Conservation (phyloP, 2,888 invertebrate genomes). For the Phymatocera aterrima region DNA sequence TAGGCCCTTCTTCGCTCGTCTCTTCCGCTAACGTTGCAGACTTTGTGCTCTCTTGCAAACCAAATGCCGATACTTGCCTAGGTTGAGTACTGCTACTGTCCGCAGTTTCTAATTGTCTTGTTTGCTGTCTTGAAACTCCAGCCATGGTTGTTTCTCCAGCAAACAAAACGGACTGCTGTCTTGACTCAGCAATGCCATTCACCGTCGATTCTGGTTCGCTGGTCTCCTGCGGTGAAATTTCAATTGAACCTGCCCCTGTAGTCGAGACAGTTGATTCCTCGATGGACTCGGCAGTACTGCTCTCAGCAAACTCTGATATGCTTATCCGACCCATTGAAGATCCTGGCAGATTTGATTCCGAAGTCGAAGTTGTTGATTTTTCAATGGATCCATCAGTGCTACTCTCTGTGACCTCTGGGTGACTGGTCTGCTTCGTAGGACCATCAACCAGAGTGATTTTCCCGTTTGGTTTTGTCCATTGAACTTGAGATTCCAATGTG, state of each 20-base stretch:
- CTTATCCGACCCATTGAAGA: slow-evolving; percentile 46
- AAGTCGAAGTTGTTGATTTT: slow-evolving; percentile 45
- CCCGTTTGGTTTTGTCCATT: not conserved
- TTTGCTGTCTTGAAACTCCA: not conserved
- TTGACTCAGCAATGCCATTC: slow-evolving; percentile 19
- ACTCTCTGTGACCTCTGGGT: not conserved
- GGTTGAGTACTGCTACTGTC: not conserved
- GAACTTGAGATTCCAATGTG: not conserved
- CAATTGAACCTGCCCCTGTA: not conserved
- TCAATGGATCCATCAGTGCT: not conserved
- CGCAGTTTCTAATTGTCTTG: not conserved
- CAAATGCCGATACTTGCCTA: not conserved
- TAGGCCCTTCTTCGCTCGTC: not conserved
- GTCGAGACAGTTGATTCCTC: not conserved
- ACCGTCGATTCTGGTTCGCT: not conserved
- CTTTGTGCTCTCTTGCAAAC: not conserved
- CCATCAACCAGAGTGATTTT: not conserved
- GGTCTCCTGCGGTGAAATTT: not conserved
- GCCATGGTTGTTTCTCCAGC: not conserved
- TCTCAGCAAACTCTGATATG: slow-evolving; percentile 39
- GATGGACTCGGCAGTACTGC: not conserved
- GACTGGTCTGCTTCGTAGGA: not conserved
- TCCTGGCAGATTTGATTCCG: slow-evolving; percentile 32
- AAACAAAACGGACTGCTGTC: slow-evolving; percentile 16
- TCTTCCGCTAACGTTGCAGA: not conserved